Base-by-base conservation (phyloP, 2,113 vertebrate genomes). In the Pachyramphus minor region DNA sequence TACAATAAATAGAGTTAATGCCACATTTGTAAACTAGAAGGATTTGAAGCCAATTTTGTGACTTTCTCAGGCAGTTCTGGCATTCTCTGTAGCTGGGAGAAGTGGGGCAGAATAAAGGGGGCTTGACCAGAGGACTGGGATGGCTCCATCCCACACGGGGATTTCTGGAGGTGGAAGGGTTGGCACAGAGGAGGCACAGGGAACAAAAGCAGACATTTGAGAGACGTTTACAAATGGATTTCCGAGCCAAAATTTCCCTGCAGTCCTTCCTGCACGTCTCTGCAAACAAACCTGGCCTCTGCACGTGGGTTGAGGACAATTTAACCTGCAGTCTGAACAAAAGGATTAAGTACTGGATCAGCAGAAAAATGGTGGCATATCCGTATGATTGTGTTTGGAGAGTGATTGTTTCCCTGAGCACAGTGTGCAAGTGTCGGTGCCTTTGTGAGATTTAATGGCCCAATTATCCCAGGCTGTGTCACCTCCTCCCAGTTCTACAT, bases 381-480 rank as follows among this genome's bases (percentile, higher is more conserved):
- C 74, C 60, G n/a, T 62, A 13, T 25, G 50, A 74, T 71, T 82
- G 60, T 79, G 80, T 5, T 53, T 31, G 89, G 75, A 56, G 71
- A 91, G 60, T 52, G 84, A 75, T 42, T 80, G 87, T 74, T 84
- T 93, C 90, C 89, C 93, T 77, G 69, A 93, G 88, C 73, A 30
- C 27, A 20, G 6, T 55, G 84, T 50, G 75, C 13, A 75, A 95
- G 62, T 76, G 94, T 25, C 27, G 6, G 66, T 69, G 95, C 86
- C 82, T 86, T 79, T 94, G 94, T 74, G 81, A 95, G 92, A 78
- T 96, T 96, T 95, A 95, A 94, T 87, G 82, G 89, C 87, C 82
- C 94, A 85, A 87, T 95, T 95, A 95, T 62, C 75, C 33, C 37
- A 2, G 82, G 91, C 68, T 20, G 84, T 88, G 71, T 79, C 87